These are phyloP conservation scores for Phaonia tiefii DNA, from an alignment of 2,888 invertebrate species.

Conservation along the genomic window DNA sequence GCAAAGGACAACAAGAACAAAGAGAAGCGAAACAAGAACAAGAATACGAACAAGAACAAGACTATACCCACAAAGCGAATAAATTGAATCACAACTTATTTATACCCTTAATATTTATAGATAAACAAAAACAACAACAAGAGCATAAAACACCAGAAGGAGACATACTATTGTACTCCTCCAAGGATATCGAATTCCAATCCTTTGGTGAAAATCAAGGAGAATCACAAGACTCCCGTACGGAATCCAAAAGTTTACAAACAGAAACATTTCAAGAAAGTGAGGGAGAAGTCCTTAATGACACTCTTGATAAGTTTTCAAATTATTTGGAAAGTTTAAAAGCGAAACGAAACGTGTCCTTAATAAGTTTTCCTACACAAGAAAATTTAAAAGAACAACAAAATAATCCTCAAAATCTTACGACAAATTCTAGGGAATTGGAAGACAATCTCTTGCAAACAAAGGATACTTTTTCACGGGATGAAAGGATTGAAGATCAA, in stretches of 20 bases:
- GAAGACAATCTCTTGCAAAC: no score
- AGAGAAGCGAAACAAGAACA: slow-evolving; percentile 65
- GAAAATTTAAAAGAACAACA: background rate
- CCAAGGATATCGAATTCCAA: no score
- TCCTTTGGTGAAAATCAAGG: no score
- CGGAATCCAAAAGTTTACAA: no score
- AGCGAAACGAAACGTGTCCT: background rate
- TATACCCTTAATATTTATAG: slow-evolving; percentile 34
- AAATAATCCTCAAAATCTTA: no score
- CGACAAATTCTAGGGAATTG: no score
- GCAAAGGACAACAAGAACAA: no score
- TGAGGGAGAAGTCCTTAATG: no score
- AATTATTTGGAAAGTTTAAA: slow-evolving; percentile 28
- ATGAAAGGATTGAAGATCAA: no score
- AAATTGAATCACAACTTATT: slow-evolving; percentile 43
- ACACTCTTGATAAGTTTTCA: slow-evolving; percentile 4
- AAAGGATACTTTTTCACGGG: no score
- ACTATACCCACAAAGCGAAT: slow-evolving; percentile 48
- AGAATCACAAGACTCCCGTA: no score
- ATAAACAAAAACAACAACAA: slow-evolving; percentile 48
- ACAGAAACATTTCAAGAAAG: background rate
- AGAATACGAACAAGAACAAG: slow-evolving; percentile 56
- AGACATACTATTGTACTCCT: no score
- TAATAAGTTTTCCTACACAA: background rate
- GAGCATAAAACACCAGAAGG: slow-evolving; percentile 28